These are phyloP conservation scores for Apodemus sylvaticus DNA, from an alignment of 2,113 vertebrate genomes.

Conservation along the genomic window DNA sequence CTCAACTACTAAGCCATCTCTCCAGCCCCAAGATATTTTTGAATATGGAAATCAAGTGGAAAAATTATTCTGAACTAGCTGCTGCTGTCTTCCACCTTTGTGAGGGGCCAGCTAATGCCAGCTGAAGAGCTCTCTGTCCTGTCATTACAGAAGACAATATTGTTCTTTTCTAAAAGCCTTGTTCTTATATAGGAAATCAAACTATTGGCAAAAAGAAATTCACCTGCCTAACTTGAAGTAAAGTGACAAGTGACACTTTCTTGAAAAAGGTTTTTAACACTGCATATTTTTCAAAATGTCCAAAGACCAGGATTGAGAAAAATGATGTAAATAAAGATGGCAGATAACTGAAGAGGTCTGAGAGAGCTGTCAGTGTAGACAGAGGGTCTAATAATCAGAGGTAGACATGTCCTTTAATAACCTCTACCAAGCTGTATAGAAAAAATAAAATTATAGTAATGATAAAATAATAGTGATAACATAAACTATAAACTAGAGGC, in stretches of 20 bases:
- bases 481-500: not conserved
- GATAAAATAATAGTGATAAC: not conserved
- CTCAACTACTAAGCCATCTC: not conserved
- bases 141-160: not conserved
- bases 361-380: not conserved
- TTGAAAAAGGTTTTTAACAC: constrained; percentile 29
- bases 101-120: not conserved
- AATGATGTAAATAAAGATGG: constrained; percentile 17
- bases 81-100: not conserved
- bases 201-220: constrained; percentile 31
- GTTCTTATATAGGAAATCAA: constrained; percentile 17
- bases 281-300: not conserved
- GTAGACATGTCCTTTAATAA: not conserved
- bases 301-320: not conserved
- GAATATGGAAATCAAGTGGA: not conserved
- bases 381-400: not conserved
- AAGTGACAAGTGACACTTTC: not conserved
- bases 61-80: constrained; percentile 19
- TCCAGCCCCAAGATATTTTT: not conserved
- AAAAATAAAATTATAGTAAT: not conserved
- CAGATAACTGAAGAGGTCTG: not conserved
- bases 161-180: constrained; percentile 1
- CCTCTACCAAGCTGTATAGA: not conserved
- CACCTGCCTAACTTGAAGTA: not conserved
- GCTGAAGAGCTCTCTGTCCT: constrained; percentile 4